Evolutionary conservation across 2,888 invertebrate species (phyloP).

Genomic region (Troides helena): DNA sequence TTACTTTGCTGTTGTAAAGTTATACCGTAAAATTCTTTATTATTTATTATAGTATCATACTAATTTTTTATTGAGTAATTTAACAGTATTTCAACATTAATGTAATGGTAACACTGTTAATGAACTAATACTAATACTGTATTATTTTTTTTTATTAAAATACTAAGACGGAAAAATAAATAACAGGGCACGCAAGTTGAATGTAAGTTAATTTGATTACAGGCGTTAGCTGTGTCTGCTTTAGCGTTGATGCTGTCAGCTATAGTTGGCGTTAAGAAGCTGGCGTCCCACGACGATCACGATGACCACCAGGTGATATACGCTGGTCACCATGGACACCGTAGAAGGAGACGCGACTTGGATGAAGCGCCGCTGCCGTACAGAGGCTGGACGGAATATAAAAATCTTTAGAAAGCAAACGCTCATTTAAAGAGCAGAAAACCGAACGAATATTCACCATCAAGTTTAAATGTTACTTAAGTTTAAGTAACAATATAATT

Average conservation of each 20-base stretch:
- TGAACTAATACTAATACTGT: too few species aligned
- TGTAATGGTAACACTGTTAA: too few species aligned
- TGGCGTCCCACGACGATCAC: slow-evolving; percentile 81
- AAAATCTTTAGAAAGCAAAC: slow-evolving; percentile 25
- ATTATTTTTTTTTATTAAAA: too few species aligned
- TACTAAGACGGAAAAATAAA: too few species aligned
- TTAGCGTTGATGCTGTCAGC: slow-evolving; percentile 87
- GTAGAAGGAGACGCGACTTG: slow-evolving; percentile 71
- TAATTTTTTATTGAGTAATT: too few species aligned
- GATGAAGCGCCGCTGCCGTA: slow-evolving; percentile 70
- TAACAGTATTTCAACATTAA: too few species aligned
- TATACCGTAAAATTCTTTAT: too few species aligned
- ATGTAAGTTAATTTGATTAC: slow-evolving; percentile 28
- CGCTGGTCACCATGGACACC: slow-evolving; percentile 82
- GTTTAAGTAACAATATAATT: neutral
- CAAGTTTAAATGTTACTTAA: neutral
- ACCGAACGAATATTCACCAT: neutral
- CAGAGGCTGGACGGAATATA: slow-evolving; percentile 70
- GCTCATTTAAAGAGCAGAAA: neutral
- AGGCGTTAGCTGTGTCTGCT: slow-evolving; percentile 84
- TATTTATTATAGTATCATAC: too few species aligned
- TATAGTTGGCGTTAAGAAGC: slow-evolving; percentile 87
- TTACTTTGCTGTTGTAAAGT: too few species aligned
- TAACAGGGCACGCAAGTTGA: too few species aligned
- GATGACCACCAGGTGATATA: slow-evolving; percentile 82